Evolutionary conservation across 2,113 vertebrate species (phyloP).

Genomic region (Ondatra zibethicus): DNA sequence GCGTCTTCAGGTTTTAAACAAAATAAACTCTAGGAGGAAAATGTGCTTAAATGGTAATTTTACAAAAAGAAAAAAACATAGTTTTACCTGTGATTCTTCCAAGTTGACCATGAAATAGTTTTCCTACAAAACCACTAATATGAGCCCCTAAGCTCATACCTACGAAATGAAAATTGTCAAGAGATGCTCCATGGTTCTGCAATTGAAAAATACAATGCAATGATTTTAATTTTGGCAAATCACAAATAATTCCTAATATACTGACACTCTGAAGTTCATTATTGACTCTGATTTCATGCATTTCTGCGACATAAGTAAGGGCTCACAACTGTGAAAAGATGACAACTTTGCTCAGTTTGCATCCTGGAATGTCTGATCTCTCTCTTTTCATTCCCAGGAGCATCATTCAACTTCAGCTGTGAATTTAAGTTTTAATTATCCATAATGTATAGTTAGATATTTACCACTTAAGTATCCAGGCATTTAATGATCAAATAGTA

Average conservation of each 20-base stretch:
- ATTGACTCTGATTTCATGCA: slow-evolving; percentile 1
- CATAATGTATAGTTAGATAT: not conserved
- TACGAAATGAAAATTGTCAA: slow-evolving; percentile 92
- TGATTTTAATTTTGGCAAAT: slow-evolving; percentile 11
- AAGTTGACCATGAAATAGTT: slow-evolving; percentile 92
- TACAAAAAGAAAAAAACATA: not conserved
- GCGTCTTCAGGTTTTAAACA: not conserved
- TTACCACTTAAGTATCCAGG: not conserved
- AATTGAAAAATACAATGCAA: slow-evolving; percentile 25
- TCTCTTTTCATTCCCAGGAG: not conserved
- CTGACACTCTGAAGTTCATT: not conserved
- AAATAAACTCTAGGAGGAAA: not conserved
- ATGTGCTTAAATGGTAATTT: not conserved
- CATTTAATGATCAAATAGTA: slow-evolving; percentile 2
- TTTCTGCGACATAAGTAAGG: not conserved
- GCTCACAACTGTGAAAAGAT: slow-evolving; percentile 21
- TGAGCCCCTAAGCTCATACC: slow-evolving; percentile 98
- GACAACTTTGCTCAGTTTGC: not conserved
- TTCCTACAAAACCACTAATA: slow-evolving; percentile 94
- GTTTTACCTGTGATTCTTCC: slow-evolving; percentile 96
- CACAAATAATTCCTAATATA: not conserved
- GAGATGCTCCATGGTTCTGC: slow-evolving; percentile 90
- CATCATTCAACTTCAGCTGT: not conserved
- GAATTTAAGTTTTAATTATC: not conserved
- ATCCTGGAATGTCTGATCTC: not conserved